phyloP scores from a whole-genome alignment of 1,140 invertebrate genomes.

The Zeugodacus cucurbitae region DNA sequence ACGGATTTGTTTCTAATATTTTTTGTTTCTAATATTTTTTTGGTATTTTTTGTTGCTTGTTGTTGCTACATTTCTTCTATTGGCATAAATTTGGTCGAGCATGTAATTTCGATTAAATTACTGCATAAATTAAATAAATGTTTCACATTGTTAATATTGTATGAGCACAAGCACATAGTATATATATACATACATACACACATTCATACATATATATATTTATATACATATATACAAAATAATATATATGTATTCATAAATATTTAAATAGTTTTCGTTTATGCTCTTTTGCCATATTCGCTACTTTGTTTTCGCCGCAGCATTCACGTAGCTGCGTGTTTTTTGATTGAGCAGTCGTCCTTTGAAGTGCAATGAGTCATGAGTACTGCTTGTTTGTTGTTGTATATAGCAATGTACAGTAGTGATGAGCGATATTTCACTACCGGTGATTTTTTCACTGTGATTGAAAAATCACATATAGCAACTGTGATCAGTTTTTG shows the following conservation, averaged over 20 bases:
- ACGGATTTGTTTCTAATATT: no score
- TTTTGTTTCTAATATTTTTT: background rate
- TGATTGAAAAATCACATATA: no score
- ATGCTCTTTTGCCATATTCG: background rate
- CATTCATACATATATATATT: no score
- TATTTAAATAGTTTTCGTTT: background rate
- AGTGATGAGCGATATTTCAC: no score
- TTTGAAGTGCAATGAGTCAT: constrained; percentile 8
- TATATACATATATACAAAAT: background rate
- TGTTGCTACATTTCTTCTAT: background rate
- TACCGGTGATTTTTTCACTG: no score
- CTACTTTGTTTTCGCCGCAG: background rate
- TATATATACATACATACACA: background rate
- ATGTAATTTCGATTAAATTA: background rate
- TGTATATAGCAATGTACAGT: background rate
- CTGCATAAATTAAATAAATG: constrained; percentile 17
- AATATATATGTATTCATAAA: background rate
- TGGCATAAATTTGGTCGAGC: constrained; percentile 8
- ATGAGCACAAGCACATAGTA: background rate
- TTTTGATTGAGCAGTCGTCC: background rate
- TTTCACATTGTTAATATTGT: constrained; percentile 10
- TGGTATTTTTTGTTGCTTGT: background rate
- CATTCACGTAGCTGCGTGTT: background rate
- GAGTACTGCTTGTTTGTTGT: background rate
- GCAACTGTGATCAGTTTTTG: no score